These are phyloP conservation scores for Tiliacea aurago DNA, from an alignment of 2,888 invertebrate species.

Conservation along the genomic window DNA sequence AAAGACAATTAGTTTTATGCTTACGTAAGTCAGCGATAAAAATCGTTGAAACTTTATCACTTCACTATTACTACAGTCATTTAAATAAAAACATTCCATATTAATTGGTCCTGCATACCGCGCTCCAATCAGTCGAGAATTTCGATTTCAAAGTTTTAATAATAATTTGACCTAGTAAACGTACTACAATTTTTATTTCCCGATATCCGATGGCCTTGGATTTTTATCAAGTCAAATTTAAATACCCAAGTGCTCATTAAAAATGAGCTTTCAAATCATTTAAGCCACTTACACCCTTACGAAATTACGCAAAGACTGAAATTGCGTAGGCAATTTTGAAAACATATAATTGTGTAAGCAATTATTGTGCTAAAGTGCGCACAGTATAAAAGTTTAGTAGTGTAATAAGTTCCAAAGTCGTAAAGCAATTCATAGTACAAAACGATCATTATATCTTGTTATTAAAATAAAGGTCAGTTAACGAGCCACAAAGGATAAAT, in stretches of 20 bases:
- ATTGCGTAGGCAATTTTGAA: conserved; percentile 55
- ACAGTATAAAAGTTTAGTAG: conserved; percentile 65
- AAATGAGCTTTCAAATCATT: conserved; percentile 61
- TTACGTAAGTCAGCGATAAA: conserved; percentile 9
- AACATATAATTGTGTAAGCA: conserved; percentile 52
- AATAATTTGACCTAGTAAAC: conserved; percentile 49
- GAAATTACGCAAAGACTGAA: conserved; percentile 43
- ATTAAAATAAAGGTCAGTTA: conserved; percentile 76
- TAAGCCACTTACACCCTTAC: conserved; percentile 56
- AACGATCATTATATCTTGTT: conserved; percentile 68
- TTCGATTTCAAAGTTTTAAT: conserved; percentile 54
- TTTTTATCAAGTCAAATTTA: conserved; percentile 47
- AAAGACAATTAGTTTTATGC: not conserved
- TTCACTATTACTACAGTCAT: conserved; percentile 26
- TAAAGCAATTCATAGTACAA: conserved; percentile 69
- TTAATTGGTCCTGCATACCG: conserved; percentile 62
- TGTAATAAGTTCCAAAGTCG: conserved; percentile 66
- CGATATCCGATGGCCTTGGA: conserved; percentile 59
- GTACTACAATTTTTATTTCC: conserved; percentile 53
- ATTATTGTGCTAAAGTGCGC: conserved; percentile 58
- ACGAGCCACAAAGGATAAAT: conserved; percentile 70
- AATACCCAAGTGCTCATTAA: conserved; percentile 57
- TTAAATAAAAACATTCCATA: conserved; percentile 60
- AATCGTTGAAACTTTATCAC: conserved; percentile 29
- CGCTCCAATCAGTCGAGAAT: conserved; percentile 52